phyloP scores from a whole-genome alignment of 2,888 invertebrate genomes.

The Penaeus monodon region DNA sequence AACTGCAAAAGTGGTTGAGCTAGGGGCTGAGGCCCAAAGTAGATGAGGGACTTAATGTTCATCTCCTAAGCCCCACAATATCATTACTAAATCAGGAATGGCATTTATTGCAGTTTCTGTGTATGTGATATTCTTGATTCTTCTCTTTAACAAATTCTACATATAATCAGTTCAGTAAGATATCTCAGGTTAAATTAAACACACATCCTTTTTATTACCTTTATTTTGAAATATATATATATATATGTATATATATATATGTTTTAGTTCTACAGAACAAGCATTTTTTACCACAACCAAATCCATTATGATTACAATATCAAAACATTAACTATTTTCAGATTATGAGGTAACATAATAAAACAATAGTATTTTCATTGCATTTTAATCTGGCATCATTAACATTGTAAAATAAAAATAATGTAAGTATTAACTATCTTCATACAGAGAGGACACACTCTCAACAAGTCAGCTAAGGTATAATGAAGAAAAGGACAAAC shows the following conservation, averaged over 20 bases:
- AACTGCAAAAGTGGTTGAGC: too few species aligned
- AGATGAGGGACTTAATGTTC: too few species aligned
- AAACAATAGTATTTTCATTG: slow-evolving; percentile 9
- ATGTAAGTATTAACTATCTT: neutral
- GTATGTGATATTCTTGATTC: neutral
- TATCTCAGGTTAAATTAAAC: neutral
- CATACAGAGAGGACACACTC: neutral
- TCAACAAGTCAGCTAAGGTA: neutral
- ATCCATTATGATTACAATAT: neutral
- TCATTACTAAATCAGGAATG: too few species aligned
- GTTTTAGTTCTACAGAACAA: neutral
- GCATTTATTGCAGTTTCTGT: neutral
- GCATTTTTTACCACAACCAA: neutral
- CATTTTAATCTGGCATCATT: slow-evolving; percentile 2
- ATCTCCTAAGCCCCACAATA: too few species aligned
- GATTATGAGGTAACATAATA: slow-evolving; percentile 10
- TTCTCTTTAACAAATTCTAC: neutral
- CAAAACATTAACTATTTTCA: neutral
- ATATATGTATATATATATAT: too few species aligned
- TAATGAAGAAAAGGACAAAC: slow-evolving; percentile 25
- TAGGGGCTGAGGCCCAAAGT: too few species aligned
- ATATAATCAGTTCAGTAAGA: neutral
- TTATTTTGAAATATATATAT: too few species aligned
- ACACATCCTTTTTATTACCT: neutral
- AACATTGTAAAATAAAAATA: slow-evolving; percentile 7